phyloP scores from a whole-genome alignment of 2,113 vertebrate genomes.

The Xyrauchen texanus region DNA sequence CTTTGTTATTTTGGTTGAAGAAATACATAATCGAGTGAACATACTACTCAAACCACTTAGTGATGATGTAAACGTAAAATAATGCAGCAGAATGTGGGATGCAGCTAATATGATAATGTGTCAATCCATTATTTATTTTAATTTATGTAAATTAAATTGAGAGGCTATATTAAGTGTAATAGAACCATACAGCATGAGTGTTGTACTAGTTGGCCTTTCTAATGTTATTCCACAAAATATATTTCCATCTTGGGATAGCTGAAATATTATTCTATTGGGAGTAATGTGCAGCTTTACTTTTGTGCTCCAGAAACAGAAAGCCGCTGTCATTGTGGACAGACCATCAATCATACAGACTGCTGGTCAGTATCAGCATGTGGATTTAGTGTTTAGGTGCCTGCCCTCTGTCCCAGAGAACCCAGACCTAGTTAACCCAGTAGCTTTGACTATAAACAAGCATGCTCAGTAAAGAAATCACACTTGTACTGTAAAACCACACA shows the following conservation, averaged over 20 bases:
- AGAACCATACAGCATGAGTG: neutral
- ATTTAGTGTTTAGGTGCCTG: conserved; percentile 39
- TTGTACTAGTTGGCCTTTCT: conserved; percentile 18
- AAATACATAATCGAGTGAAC: too few species aligned
- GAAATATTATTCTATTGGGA: conserved; percentile 29
- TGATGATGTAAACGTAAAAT: too few species aligned
- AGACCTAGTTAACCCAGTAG: conserved; percentile 13
- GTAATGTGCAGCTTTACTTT: neutral
- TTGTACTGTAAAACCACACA: too few species aligned
- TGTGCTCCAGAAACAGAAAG: conserved; percentile 4
- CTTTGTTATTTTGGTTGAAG: too few species aligned
- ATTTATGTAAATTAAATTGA: too few species aligned
- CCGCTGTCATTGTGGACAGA: conserved; percentile 13
- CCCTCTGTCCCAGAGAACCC: conserved; percentile 2
- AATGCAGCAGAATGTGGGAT: too few species aligned
- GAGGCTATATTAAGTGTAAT: neutral
- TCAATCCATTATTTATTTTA: too few species aligned
- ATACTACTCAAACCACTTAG: too few species aligned
- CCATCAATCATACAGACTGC: conserved; percentile 11
- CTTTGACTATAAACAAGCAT: conserved; percentile 33
- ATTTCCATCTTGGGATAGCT: conserved; percentile 20
- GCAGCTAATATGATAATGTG: too few species aligned
- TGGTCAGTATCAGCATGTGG: conserved; percentile 13
- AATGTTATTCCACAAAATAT: conserved; percentile 4
- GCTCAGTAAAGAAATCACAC: neutral